phyloP scores from a whole-genome alignment of 1,140 invertebrate genomes.

The Melanaphis sacchari region DNA sequence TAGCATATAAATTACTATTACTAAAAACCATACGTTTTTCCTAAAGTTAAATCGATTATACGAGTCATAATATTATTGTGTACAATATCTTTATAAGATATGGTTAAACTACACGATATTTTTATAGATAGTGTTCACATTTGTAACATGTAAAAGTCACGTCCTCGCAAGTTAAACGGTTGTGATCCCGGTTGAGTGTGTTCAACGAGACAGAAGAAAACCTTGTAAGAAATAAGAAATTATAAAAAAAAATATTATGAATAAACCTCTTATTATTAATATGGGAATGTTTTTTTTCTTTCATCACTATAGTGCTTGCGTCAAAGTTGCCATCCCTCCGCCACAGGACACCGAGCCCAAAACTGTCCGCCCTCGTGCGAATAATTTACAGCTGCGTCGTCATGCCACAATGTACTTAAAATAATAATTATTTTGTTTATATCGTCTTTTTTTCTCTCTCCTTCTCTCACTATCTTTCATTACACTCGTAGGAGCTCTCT shows the following conservation, averaged over 20 bases:
- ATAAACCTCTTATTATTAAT: slow-evolving; percentile 16
- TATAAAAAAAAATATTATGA: not conserved
- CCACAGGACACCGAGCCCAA: not conserved
- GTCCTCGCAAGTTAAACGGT: not conserved
- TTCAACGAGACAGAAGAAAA: not conserved
- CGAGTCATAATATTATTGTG: too few relatives aligned
- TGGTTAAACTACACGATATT: not conserved
- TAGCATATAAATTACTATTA: not conserved
- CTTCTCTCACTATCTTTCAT: not conserved
- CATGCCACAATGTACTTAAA: not conserved
- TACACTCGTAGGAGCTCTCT: not conserved
- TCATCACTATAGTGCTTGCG: not conserved
- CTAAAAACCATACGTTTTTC: not conserved
- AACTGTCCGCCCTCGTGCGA: not conserved
- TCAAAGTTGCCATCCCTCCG: not conserved
- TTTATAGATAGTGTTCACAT: not conserved
- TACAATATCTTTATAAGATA: too few relatives aligned
- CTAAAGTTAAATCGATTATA: not conserved
- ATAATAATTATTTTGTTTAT: slow-evolving; percentile 18
- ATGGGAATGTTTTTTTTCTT: slow-evolving; percentile 14
- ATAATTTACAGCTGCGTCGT: slow-evolving; percentile 23
- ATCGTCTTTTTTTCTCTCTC: not conserved
- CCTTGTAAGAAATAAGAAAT: not conserved
- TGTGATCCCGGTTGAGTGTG: not conserved
- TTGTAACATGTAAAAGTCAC: not conserved